phyloP scores from a whole-genome alignment of 2,113 vertebrate genomes.

The Tetrax tetrax region DNA sequence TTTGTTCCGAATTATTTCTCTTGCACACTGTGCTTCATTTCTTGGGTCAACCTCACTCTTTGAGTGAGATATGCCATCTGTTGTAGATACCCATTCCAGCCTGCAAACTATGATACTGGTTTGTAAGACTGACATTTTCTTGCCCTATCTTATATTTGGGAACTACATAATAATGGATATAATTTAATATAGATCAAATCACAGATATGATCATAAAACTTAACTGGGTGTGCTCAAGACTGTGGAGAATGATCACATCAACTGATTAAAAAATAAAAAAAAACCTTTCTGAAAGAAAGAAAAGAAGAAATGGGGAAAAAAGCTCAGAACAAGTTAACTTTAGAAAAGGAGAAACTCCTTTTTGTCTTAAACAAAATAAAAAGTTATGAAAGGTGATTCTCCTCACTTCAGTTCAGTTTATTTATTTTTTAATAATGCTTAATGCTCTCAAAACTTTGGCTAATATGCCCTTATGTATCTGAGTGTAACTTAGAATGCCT shows the following conservation, averaged over 20 bases:
- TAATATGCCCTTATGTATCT: not conserved
- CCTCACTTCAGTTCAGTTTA: not conserved
- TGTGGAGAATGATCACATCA: not conserved
- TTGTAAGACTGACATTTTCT: not conserved
- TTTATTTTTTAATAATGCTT: not conserved
- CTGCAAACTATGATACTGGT: not conserved
- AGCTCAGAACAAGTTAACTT: not conserved
- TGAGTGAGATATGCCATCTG: not conserved
- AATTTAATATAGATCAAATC: not conserved
- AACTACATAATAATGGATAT: not conserved
- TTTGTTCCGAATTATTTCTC: not conserved
- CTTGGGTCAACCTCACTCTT: not conserved
- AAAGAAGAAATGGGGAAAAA: not conserved
- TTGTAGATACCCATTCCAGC: not conserved
- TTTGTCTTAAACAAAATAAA: not conserved
- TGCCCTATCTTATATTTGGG: not conserved
- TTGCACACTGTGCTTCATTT: not conserved
- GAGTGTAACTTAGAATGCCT: not conserved
- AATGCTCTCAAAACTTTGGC: not conserved
- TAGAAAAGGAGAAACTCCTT: not conserved
- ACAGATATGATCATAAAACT: not conserved
- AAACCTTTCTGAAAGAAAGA: not conserved
- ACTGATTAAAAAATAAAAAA: not conserved
- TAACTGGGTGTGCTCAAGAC: not conserved
- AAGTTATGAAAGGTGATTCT: not conserved